These are phyloP conservation scores for Drosophila ercepeae DNA, from an alignment of 1,140 invertebrate genomes.

Conservation along the genomic window DNA sequence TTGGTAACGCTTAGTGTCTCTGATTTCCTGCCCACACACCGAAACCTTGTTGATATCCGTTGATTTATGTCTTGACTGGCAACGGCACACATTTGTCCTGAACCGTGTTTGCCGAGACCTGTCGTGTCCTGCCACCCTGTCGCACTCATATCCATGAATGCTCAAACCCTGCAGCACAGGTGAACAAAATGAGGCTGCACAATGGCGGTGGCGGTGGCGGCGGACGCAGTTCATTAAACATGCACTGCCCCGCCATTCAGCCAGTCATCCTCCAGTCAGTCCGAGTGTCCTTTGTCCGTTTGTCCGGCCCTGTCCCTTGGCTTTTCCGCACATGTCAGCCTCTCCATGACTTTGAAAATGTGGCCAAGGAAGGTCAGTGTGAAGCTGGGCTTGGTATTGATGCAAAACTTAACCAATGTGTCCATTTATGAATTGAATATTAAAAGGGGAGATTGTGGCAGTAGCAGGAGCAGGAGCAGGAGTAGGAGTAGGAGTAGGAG, in stretches of 20 bases:
- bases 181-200: conserved; percentile 27
- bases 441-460: conserved; percentile 34
- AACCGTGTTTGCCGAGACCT: background rate
- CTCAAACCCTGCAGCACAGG: conserved; percentile 12
- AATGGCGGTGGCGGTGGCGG: conserved; percentile 8
- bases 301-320: background rate
- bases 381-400: too few species aligned
- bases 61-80: conserved; percentile 63
- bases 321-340: background rate
- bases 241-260: conserved; percentile 26
- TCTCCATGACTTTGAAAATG: conserved; percentile 1
- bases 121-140: background rate
- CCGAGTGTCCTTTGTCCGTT: background rate
- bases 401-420: background rate
- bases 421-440: conserved; percentile 61
- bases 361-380: background rate
- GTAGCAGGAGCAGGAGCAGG: background rate
- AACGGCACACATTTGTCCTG: conserved; percentile 62
- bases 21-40: conserved; percentile 21
- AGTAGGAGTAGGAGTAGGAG: too few species aligned
- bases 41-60: conserved; percentile 36
- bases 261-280: conserved; percentile 14
- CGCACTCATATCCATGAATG: background rate
- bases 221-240: conserved; percentile 53
- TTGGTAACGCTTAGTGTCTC: conserved; percentile 21